Evolutionary conservation across 2,888 invertebrate species (phyloP).

Genomic region (Endotricha flammealis): DNA sequence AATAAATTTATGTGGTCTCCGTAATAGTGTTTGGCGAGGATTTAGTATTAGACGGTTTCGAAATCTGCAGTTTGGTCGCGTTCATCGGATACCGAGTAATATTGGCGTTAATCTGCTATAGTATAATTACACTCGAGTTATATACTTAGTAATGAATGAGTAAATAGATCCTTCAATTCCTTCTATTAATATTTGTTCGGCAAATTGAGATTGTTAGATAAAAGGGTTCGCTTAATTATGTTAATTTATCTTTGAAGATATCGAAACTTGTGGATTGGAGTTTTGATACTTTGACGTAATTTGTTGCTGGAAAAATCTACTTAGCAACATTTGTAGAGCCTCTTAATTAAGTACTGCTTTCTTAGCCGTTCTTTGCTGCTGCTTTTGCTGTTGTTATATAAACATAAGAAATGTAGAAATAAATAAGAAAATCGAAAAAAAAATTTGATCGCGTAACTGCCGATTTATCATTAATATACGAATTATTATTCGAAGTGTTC

Average conservation of each 20-base stretch:
- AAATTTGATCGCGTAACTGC: too few species aligned
- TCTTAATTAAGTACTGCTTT: too few species aligned
- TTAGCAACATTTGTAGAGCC: too few species aligned
- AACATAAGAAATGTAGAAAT: too few species aligned
- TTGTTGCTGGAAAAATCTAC: too few species aligned
- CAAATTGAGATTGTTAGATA: conserved; percentile 28
- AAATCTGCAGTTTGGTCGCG: conserved; percentile 49
- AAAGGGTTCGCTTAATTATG: conserved; percentile 21
- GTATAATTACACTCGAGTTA: too few species aligned
- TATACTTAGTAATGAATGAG: conserved; percentile 55
- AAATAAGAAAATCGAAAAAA: too few species aligned
- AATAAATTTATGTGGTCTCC: conserved; percentile 62
- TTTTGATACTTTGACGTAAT: too few species aligned
- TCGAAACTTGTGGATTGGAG: conserved; percentile 17
- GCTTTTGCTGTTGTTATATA: too few species aligned
- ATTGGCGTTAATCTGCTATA: conserved; percentile 65
- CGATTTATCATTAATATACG: too few species aligned
- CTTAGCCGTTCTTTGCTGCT: too few species aligned
- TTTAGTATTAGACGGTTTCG: conserved; percentile 47
- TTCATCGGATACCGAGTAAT: conserved; percentile 44
- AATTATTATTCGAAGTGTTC: too few species aligned
- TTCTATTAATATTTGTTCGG: conserved; percentile 41
- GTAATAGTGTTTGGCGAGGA: conserved; percentile 66
- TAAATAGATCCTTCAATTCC: conserved; percentile 53
- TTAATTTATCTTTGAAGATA: conserved; percentile 21